Evolutionary conservation across 2,888 invertebrate genomes (phyloP), one percentile per base, ranked within the genome.

Genomic region (Eupithecia subumbrata): DNA sequence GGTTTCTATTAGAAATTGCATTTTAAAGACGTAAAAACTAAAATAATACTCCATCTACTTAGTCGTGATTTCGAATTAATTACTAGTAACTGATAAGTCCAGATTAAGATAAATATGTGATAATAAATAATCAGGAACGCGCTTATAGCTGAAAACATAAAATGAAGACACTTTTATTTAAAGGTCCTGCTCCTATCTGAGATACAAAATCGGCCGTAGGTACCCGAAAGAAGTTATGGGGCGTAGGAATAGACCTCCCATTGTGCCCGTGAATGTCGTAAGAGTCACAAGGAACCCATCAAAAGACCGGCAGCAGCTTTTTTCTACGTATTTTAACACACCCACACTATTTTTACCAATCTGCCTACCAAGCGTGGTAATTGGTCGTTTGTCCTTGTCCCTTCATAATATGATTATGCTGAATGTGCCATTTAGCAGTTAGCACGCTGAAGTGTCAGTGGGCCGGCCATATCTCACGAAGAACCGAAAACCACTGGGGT

Each of bases 1-100:
- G 22, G 22, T 60, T 60, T 60, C 25, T 25, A 60, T 22, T 25
- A 25, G 25, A 56, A 60, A 25, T 25, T 25, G 4, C n/a, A 56
- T 22, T 22, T 56, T 3, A 11, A 25, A 25, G 60, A 25, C 12
- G 4, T 3, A 1, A 14, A 60, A 25, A 25, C 12, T 60, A 5
- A 60, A 60, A 60, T 5, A 60, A 60, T 25, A 22, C 4, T 5
- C 25, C 0, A 25, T 2, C 4, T 60, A 25, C 60, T 60, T 60
- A 60, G 60, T 68, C 43, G 43, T 68, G 68, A 68, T 68, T 67
- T 68, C 4, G 43, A 25, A 60, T 68, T 68, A 68, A 43, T 68
- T 43, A 68, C 1, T 43, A 8, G 14, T 7, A 43, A 43, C 43
- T 68, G 37, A 43, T 68, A 43, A 43, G 14, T 12, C 60, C 22